phyloP scores from a whole-genome alignment of 2,797 vertebrate genomes.

The Meriones psammophilus region DNA sequence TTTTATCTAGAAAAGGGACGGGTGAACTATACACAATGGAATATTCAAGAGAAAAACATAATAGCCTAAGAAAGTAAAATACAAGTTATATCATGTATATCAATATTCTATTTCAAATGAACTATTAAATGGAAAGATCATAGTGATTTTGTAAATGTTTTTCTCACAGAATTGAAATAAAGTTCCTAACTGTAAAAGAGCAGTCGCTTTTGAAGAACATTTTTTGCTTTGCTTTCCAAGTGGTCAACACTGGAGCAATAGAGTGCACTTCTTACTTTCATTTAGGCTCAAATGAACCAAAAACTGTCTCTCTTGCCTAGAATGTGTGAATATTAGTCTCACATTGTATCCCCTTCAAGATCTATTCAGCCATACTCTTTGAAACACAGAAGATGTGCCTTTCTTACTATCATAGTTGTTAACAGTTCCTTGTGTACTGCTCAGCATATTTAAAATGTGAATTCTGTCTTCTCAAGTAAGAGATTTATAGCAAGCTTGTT shows the following conservation, averaged over 20 bases:
- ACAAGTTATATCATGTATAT: constrained; percentile 62
- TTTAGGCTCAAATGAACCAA: not conserved
- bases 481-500: not conserved
- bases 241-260: not conserved
- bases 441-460: not conserved
- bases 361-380: not conserved
- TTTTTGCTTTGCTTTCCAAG: constrained; percentile 1
- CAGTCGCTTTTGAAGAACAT: not conserved
- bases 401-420: not conserved
- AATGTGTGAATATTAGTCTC: not conserved
- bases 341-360: not conserved
- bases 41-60: constrained; percentile 74
- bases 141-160: constrained; percentile 48
- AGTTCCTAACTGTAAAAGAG: not conserved
- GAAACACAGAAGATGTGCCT: not conserved
- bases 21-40: not conserved
- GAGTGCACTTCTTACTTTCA: not conserved
- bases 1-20: constrained; percentile 79
- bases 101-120: not conserved
- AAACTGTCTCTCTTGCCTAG: not conserved
- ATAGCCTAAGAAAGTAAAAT: constrained; percentile 82
- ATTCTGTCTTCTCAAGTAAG: not conserved
- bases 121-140: constrained; percentile 4
- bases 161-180: constrained; percentile 10
- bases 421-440: not conserved